Evolutionary conservation across 2,113 vertebrate genomes (phyloP), one percentile per base, ranked within the genome.

Genomic region (Lycaon pictus): DNA sequence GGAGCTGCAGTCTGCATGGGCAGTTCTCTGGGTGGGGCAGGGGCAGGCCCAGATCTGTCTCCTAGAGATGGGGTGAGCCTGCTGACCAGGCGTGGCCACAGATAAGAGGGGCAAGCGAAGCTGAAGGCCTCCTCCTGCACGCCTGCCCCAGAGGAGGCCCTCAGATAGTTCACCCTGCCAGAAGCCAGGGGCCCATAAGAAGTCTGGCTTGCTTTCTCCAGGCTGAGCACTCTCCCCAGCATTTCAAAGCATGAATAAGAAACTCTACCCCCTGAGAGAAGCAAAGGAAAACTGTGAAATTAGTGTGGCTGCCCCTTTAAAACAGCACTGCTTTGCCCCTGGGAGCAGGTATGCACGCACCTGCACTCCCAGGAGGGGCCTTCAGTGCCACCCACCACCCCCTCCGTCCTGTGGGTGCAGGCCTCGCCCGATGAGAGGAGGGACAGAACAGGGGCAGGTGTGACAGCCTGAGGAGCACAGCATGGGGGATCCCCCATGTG

Each of bases 61-160:
- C 5, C 74, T 37, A 4, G 32, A 96, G 76, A 95, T 0, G 25
- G 86, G 76, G 69, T 11, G 72, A 27, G 83, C 32, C 0, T 0
- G 19, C 81, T 32, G 91, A 55, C 80, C 93, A 96, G 88, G 82
- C 58, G 32, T 0, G 63, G 67, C 32, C 80, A 2, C 58, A 96
- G 97, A 98, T 69, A 98, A 85, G 87, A 53, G 17, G 81, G 81
- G 86, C 60, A 43, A 8, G n/a, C 3, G 22, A 72, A 56, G 87
- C 77, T 83, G 12, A 2, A 10, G 53, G 67, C 25, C 58, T 19
- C 55, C 72, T 60, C 88, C 90, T 5, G 19, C 11, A 77, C 0
- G 0, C n/a, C 4, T 4, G 20, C 0, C 94, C 89, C 76, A 72
- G 90, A 22, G 10, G 12, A 55, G 43, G 89, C 55, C 89, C 97